Base-by-base conservation (phyloP, 2,888 invertebrate genomes). In the Sepiola atlantica region DNA sequence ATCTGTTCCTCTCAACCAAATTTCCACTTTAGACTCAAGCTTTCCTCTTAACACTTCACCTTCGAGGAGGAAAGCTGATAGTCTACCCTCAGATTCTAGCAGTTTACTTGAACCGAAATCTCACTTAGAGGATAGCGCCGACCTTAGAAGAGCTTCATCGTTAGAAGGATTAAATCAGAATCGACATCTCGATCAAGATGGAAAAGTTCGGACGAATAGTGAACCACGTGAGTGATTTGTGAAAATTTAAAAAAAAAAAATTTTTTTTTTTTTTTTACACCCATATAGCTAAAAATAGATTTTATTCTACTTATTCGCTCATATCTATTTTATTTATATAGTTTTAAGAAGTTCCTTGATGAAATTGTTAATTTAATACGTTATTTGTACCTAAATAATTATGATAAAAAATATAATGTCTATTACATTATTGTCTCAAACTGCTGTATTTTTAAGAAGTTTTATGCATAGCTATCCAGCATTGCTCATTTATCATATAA, bases 1-100 rank as follows among this genome's bases (percentile, higher is more conserved):
- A 32, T 95, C 95, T 8, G 96, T 96, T 12, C 96, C 96, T 6
- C 96, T 96, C 24, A 96, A 96, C 95, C 96, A 96, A 90, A 95
- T 96, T 93, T 95, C 95, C 28, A 94, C 95, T 55, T 94, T 95
- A 3, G 95, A 95, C 32, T 95, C 95, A 24, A 92, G 94, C n/a
- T 54, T 61, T 93, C 91, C 91, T 28, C 91, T 91, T 55, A 91
- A 77, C 14, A 94, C 57, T 18, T 92, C 94, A 16, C 94, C 94
- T 35, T 21, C 55, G 20, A 77, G 94, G 55, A 77, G 94, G 92
- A 93, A 94, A 90, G 57, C 55, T 32, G 94, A 94, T 28, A 93
- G 93, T 57, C 61, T 93, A 61, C 93, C 55, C 14, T 93, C 93
- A 55, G 93, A 93, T 55, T 55, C 93, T 24, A 93, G 93, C 55